phyloP scores from a whole-genome alignment of 2,888 invertebrate species.

The Steinernema carpocapsae region DNA sequence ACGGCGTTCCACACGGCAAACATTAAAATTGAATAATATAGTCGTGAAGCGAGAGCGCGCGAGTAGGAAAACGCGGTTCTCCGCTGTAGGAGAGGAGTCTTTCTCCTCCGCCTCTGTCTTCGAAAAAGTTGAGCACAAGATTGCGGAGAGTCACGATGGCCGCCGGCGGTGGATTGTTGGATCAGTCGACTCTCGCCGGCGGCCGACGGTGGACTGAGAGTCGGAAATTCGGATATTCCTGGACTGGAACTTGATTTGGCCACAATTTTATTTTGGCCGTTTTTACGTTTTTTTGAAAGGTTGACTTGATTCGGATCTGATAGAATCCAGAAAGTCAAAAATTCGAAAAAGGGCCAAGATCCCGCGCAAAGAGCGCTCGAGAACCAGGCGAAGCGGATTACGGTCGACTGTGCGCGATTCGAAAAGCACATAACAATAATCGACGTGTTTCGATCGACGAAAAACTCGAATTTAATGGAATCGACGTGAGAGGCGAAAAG shows the following conservation, averaged over 20 bases:
- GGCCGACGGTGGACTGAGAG: no score
- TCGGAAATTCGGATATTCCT: no score
- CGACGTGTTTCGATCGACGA: neutral
- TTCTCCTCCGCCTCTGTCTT: neutral
- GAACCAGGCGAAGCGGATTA: neutral
- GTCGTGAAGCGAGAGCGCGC: slow-evolving; percentile 34
- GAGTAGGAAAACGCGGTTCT: slow-evolving; percentile 17
- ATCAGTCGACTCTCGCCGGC: no score
- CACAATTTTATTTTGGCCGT: no score
- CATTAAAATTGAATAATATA: slow-evolving; percentile 35
- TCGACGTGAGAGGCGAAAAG: neutral
- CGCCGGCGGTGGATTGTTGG: no score
- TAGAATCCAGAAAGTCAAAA: no score
- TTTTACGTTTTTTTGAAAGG: no score
- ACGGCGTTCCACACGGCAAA: slow-evolving; percentile 32
- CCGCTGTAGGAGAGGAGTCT: slow-evolving; percentile 10
- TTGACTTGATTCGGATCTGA: no score
- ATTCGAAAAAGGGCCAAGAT: neutral
- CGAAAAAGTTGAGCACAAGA: slow-evolving; percentile 8
- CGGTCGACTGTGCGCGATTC: slow-evolving; percentile 6
- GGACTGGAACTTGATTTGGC: no score
- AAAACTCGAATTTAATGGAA: neutral
- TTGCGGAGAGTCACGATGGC: neutral
- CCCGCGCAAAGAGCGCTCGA: neutral
- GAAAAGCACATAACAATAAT: slow-evolving; percentile 9